phyloP scores from a whole-genome alignment of 2,797 vertebrate species.

The Arremon aurantiirostris region DNA sequence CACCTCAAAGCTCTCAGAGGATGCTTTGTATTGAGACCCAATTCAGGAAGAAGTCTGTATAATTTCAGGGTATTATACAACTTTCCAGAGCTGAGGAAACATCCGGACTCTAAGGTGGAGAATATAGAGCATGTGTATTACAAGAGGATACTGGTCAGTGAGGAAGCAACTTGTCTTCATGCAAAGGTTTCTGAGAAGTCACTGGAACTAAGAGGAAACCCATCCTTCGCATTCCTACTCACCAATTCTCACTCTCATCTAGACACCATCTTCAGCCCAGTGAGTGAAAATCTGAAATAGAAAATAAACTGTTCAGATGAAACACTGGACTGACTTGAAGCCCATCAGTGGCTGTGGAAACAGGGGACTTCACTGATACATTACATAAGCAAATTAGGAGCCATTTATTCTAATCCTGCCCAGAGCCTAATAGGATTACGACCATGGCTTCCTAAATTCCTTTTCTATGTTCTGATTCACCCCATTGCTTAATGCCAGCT shows the following conservation, averaged over 20 bases:
- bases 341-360: background rate
- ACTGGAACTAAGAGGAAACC: background rate
- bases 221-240: background rate
- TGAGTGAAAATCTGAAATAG: background rate
- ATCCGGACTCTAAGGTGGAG: background rate
- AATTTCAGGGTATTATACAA: background rate
- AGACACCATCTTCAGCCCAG: background rate
- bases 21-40: background rate
- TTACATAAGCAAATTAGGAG: background rate
- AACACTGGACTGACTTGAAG: background rate
- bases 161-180: background rate
- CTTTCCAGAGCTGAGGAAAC: background rate
- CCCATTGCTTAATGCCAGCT: background rate
- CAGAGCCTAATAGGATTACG: conserved; percentile 1
- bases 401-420: conserved; percentile 26
- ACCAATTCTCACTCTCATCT: background rate
- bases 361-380: background rate
- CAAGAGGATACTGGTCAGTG: background rate
- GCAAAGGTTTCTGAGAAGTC: background rate
- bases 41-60: fast-evolving
- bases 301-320: background rate
- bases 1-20: background rate
- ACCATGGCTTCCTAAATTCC: background rate
- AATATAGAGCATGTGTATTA: background rate
- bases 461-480: conserved; percentile 22